Base-by-base conservation (phyloP, 2,797 vertebrate species). In the Champsocephalus gunnari region DNA sequence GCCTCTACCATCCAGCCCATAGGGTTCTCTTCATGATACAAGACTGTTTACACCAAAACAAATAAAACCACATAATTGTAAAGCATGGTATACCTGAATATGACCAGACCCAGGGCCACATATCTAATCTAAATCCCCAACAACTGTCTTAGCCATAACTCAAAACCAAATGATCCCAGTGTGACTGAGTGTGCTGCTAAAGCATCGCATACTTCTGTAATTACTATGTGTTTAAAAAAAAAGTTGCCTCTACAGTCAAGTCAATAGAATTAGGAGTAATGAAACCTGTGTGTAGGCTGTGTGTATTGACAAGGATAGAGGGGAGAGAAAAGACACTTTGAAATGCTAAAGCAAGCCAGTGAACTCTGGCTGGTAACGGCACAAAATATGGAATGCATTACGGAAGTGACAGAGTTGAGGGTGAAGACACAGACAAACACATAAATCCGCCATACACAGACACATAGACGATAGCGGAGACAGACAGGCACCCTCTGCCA, bases 341-440 rank as follows among this genome's bases (percentile, higher is more conserved):
- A 83, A 80, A 75, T 38, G 44, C 64, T 58, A 61, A 19, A 75
- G 71, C 13, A 57, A 68, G 60, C 62, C 61, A 77, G 70, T 68
- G 60, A 83, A 73, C 83, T 83, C 59, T 73, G 71, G 79, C 85
- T 89, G 86, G 84, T 89, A 86, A 87, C 79, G 67, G 87, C 77
- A 79, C 53, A 64, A 90, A 93, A 93, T 94, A 87, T 94, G 93
- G 92, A 90, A 94, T 79, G 85, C 87, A 93, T 95, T 93, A 94
- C 82, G 81, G 93, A 95, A 92, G 93, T 93, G 92, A 93, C 87
- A 92, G 89, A 87, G 90, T 83, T 79, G 61, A 89, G 81, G 92
- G 86, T 71, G 55, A 86, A 87, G 92, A 90, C 90, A 90, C 92
- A 94, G 95, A 95, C 94, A 95, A 94, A 94, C 90, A 92, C 93